Percentiles rank a stretch among this genome's conserved stretches.
These are phyloP conservation scores for Epinotia ramella DNA, from an alignment of 2,888 invertebrate genomes.

Conservation along the genomic window DNA sequence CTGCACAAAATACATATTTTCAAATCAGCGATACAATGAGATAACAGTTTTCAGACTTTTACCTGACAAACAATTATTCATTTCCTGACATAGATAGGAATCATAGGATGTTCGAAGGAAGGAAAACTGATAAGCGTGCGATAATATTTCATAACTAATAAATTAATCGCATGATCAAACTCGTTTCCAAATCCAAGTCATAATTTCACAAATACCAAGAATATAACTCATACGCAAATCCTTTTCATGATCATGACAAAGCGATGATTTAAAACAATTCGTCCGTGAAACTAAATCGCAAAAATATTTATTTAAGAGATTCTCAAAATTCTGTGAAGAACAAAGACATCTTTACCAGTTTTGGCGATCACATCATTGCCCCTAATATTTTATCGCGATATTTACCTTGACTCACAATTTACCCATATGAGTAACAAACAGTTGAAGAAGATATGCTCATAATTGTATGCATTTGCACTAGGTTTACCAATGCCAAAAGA, in stretches of 20 bases:
- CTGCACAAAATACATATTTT: too few species aligned
- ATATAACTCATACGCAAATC: conserved; percentile 5
- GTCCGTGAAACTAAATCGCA: conserved; percentile 26
- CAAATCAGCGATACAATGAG: too few species aligned
- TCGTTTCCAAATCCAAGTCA: conserved; percentile 25
- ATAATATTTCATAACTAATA: conserved; percentile 11
- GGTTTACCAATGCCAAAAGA: too few species aligned
- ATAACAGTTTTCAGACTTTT: not conserved
- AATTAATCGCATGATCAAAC: conserved; percentile 26
- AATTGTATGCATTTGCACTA: not conserved
- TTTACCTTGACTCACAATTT: conserved; percentile 30
- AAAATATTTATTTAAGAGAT: conserved; percentile 24
- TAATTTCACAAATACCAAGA: conserved; percentile 37
- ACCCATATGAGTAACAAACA: not conserved
- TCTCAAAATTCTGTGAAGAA: conserved; percentile 21
- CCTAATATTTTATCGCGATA: conserved; percentile 13
- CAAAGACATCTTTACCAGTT: conserved; percentile 14
- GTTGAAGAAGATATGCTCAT: conserved; percentile 11
- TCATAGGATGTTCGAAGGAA: not conserved
- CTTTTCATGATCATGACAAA: conserved; percentile 29
- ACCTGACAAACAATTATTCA: conserved; percentile 2
- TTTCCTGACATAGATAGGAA: not conserved
- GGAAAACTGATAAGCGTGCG: conserved; percentile 9
- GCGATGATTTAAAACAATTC: conserved; percentile 33
- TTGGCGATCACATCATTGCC: conserved; percentile 27